Conservation (phyloP, 2,888 invertebrate species). For the Drosophila phalerata region DNA sequence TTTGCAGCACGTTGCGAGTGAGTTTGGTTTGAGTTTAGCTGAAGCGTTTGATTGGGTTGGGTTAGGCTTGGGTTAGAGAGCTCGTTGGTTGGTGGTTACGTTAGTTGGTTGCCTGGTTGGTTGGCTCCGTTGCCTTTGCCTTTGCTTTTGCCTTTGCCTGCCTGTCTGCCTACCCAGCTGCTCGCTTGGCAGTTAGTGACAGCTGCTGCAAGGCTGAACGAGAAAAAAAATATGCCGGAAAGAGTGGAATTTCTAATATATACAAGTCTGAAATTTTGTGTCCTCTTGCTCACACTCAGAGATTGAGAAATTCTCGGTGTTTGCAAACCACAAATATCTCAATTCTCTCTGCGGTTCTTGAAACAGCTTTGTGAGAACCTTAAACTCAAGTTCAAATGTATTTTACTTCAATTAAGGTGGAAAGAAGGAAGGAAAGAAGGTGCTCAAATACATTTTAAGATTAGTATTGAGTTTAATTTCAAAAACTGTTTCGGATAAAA, state of each 20-base stretch:
- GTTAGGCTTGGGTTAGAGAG: conserved; percentile 14
- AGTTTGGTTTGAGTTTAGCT: conserved; percentile 11
- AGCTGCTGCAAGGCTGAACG: conserved; percentile 60
- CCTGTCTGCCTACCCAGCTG: conserved; percentile 7
- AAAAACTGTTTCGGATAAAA: too few relatives aligned
- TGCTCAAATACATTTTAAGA: too few relatives aligned
- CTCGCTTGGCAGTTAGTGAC: conserved; percentile 74
- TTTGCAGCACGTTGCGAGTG: conserved; percentile 36
- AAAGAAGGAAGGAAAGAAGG: not conserved
- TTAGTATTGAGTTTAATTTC: too few relatives aligned
- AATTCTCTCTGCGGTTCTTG: not conserved
- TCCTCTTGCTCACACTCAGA: not conserved
- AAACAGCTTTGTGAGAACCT: not conserved
- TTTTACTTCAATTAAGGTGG: not conserved
- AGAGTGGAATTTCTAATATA: conserved; percentile 55
- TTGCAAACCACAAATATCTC: conserved; percentile 18
- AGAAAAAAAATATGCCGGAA: conserved; percentile 31
- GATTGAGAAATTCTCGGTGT: conserved; percentile 5
- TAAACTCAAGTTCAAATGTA: not conserved
- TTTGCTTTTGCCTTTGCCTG: conserved; percentile 27
- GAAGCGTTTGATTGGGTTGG: conserved; percentile 11
- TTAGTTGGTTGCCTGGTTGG: conserved; percentile 38
- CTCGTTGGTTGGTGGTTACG: conserved; percentile 28
- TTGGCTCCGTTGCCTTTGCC: conserved; percentile 32
- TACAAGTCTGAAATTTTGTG: conserved; percentile 30